Conservation (phyloP, 2,113 vertebrate species). For the Puffinus mauretanicus region DNA sequence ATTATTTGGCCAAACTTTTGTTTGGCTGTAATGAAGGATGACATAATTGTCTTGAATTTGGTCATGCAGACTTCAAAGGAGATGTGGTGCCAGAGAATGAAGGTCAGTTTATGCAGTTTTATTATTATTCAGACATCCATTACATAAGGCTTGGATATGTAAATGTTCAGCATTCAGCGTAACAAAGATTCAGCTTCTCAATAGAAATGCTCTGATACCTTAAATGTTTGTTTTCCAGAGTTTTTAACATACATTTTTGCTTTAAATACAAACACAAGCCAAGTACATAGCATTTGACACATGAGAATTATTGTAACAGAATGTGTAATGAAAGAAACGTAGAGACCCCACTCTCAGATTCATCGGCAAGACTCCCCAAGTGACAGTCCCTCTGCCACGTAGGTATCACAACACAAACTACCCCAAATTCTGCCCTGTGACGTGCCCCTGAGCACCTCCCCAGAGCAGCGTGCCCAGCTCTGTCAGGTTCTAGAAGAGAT, state of each 20-base stretch:
- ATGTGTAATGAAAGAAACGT: neutral
- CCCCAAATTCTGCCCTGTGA: neutral
- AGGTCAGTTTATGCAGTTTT: conserved; percentile 64
- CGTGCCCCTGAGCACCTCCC: neutral
- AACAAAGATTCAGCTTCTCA: conserved; percentile 13
- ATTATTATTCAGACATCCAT: conserved; percentile 66
- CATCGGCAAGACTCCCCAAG: neutral
- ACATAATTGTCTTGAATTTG: conserved; percentile 70
- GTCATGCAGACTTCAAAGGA: conserved; percentile 67
- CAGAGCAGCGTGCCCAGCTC: neutral
- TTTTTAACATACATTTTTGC: neutral
- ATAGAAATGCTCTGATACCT: neutral
- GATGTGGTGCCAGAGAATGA: conserved; percentile 52
- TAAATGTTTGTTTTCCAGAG: neutral
- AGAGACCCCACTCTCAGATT: neutral
- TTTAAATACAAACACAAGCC: neutral
- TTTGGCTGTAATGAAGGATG: conserved; percentile 67
- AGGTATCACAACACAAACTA: fast-evolving
- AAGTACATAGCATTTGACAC: neutral
- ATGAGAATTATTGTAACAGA: neutral
- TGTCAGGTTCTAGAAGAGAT: neutral
- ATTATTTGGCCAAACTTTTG: conserved; percentile 62
- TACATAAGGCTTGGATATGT: conserved; percentile 65
- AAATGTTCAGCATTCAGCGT: conserved; percentile 22
- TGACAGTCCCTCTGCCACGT: neutral